These are phyloP conservation scores for Zosterops lateralis DNA, from an alignment of 2,113 vertebrate species.

Conservation along the genomic window DNA sequence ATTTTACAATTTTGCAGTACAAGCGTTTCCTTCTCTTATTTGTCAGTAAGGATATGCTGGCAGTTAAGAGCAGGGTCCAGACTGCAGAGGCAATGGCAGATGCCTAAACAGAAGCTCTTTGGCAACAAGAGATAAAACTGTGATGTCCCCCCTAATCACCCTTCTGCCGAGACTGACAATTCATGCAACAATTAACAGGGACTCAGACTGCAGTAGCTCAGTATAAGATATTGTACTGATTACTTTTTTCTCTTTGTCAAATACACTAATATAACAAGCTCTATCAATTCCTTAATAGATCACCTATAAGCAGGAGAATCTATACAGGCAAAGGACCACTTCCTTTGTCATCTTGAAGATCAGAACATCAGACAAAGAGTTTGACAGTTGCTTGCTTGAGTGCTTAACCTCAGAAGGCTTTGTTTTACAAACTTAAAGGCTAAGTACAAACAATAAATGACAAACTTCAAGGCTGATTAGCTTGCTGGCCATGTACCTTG, in stretches of 20 bases:
- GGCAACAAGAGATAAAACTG: not conserved
- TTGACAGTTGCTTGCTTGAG: not conserved
- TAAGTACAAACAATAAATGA: not conserved
- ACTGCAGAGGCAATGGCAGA: not conserved
- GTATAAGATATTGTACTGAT: not conserved
- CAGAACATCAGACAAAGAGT: not conserved
- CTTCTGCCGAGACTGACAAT: not conserved
- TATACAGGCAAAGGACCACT: not conserved
- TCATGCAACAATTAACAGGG: not conserved
- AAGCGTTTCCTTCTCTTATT: not conserved
- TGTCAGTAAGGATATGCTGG: not conserved
- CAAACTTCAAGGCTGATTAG: not conserved
- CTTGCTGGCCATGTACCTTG: not conserved
- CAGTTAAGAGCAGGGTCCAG: not conserved
- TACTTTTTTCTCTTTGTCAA: not conserved
- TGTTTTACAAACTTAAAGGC: not conserved
- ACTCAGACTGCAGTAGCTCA: not conserved
- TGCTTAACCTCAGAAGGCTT: not conserved
- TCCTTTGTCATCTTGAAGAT: not conserved
- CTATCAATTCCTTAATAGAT: not conserved
- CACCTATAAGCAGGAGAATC: not conserved
- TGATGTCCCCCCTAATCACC: not conserved
- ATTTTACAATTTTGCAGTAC: not conserved
- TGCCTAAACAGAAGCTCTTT: not conserved
- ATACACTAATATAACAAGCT: not conserved